Evolutionary conservation across 2,888 invertebrate genomes (phyloP).

Genomic region (Dasypolia templi): DNA sequence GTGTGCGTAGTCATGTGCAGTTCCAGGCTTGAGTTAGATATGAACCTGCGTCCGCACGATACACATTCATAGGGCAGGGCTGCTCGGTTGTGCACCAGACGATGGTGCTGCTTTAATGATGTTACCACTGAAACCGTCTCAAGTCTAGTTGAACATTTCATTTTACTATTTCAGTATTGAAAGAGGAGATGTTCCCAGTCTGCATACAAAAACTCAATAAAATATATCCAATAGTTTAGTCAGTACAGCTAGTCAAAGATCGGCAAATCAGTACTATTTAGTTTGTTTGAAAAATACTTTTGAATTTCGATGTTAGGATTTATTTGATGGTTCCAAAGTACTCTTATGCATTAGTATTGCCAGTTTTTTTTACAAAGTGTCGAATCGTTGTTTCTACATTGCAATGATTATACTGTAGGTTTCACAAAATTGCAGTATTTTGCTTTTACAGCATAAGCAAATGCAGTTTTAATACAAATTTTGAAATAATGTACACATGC

Average conservation of each 20-base stretch:
- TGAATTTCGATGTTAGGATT: too few species aligned
- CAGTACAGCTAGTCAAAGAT: too few species aligned
- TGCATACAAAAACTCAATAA: too few species aligned
- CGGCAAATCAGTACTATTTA: too few species aligned
- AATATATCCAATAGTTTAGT: too few species aligned
- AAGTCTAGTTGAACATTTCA: not conserved
- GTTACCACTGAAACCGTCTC: slow-evolving; percentile 73
- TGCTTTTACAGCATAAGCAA: not conserved
- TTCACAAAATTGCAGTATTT: not conserved
- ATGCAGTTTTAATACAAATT: not conserved
- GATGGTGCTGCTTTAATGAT: slow-evolving; percentile 71
- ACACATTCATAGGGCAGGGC: slow-evolving; percentile 75
- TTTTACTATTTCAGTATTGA: not conserved
- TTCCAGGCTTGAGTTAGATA: slow-evolving; percentile 73
- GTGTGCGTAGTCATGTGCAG: slow-evolving; percentile 80
- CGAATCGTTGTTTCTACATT: too few species aligned
- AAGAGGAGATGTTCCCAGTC: too few species aligned
- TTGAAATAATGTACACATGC: not conserved
- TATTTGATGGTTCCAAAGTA: too few species aligned
- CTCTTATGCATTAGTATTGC: too few species aligned
- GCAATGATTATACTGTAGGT: too few species aligned
- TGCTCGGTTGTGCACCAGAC: slow-evolving; percentile 73
- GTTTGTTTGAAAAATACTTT: too few species aligned
- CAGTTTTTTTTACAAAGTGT: too few species aligned
- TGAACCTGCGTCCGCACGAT: slow-evolving; percentile 78